Base-by-base conservation (phyloP, 92 coral and sea anemone genomes). In the Palythoa caribaeorum region DNA sequence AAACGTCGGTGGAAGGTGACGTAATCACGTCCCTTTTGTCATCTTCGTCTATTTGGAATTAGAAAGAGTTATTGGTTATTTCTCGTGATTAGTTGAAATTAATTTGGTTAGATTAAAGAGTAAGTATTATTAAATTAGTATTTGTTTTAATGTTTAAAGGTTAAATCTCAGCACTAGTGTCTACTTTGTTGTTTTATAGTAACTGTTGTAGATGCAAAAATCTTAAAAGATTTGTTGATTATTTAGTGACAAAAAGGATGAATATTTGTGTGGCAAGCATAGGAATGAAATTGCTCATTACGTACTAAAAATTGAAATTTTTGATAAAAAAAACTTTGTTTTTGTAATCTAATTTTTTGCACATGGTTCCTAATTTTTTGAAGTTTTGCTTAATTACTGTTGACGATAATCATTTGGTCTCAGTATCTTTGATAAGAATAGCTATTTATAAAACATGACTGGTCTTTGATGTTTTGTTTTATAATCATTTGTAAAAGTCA, bases 11-110 rank as follows among this genome's bases (percentile, higher is more conserved):
- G 15, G 74, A 19, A 20, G 86, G 75, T 40, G 86, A 81, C 20
- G 86, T 44, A 71, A 81, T 81, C 44, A 63, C 86, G 71, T 81
- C 86, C 50, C 86, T 81, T 28, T 81, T 81, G 47, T 65, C 76
- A 53, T 81, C 86, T 69, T 81, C 62, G 63, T 81, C 86, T 81
- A 71, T 81, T 21, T 69, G 76, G 73, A 81, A 47, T 40, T 13
- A 81, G 38, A 47, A 44, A 47, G 17, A 17, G 21, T 65, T 81
- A 81, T 62, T 5, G 76, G 66, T 71, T 63, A 48, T 6, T 77
- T 77, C 2, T 21, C 59, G 36, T 14, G 38, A 16, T 76, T 76
- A 76, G 38, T 10, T 79, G 60, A 8, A 55, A 5, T 77, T 9
- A 51, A 35, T 4, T 53, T 9, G 39, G 37, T 79, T 62, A 62